Evolutionary conservation across 1,140 invertebrate species (phyloP).

Genomic region (Drosophila saltans): DNA sequence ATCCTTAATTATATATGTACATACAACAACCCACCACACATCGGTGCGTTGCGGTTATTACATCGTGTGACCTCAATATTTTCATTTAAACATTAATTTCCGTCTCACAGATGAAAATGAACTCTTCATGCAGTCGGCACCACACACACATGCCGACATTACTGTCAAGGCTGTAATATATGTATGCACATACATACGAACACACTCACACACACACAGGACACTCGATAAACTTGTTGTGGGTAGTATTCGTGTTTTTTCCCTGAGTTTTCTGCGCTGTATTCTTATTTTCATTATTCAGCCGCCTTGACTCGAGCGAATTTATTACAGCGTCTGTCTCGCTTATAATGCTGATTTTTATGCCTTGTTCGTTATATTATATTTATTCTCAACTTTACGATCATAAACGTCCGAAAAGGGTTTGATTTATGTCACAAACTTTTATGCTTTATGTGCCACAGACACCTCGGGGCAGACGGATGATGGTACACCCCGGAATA

Average conservation of each 20-base stretch:
- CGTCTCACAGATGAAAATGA: constrained; percentile 29
- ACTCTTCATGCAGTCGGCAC: constrained; percentile 34
- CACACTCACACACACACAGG: neutral
- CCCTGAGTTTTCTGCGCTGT: neutral
- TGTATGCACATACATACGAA: neutral
- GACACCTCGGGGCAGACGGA: neutral
- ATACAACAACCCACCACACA: constrained; percentile 12
- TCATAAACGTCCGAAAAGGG: constrained; percentile 79
- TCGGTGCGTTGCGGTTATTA: constrained; percentile 17
- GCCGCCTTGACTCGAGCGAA: constrained; percentile 40
- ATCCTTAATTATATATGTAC: neutral
- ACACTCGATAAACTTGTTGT: constrained; percentile 42
- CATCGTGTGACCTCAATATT: constrained; percentile 51
- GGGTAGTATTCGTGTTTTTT: neutral
- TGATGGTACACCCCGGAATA: constrained; percentile 14
- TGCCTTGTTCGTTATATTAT: constrained; percentile 54
- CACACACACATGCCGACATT: constrained; percentile 23
- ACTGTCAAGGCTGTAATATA: constrained; percentile 32
- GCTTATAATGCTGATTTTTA: constrained; percentile 58
- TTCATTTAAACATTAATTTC: constrained; percentile 54
- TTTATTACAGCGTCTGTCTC: constrained; percentile 62
- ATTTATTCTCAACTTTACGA: constrained; percentile 79
- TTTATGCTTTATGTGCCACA: constrained; percentile 50
- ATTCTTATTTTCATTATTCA: constrained; percentile 49
- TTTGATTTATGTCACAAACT: constrained; percentile 79